Evolutionary conservation across 2,888 invertebrate genomes (phyloP).

Genomic region (Drosophila anomalata): DNA sequence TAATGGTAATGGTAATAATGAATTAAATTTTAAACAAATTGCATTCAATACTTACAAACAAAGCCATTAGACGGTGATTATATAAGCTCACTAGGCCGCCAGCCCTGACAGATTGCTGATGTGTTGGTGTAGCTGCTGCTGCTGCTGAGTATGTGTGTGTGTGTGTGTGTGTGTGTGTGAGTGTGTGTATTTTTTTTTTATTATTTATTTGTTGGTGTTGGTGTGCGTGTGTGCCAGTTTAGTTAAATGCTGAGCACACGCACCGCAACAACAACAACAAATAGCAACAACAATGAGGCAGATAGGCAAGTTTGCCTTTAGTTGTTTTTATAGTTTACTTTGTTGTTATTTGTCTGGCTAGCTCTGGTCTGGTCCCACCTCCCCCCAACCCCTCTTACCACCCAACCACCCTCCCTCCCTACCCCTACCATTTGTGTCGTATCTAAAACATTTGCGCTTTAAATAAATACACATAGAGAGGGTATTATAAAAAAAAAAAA

Average conservation of each 20-base stretch:
- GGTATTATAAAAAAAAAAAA: slow-evolving; percentile 72
- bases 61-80: slow-evolving; percentile 71
- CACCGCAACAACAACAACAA: slow-evolving; percentile 41
- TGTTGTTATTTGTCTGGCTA: slow-evolving; percentile 49
- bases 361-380: slow-evolving; percentile 22
- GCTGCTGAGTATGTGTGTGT: slow-evolving; percentile 31
- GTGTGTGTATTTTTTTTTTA: no score
- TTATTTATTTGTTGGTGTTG: slow-evolving; percentile 19
- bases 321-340: slow-evolving; percentile 59
- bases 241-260: slow-evolving; percentile 74
- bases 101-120: slow-evolving; percentile 29
- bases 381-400: slow-evolving; percentile 8
- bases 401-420: slow-evolving; percentile 7
- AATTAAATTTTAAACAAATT: slow-evolving; percentile 70
- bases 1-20: slow-evolving; percentile 25
- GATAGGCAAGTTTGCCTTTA: slow-evolving; percentile 75
- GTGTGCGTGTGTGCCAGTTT: slow-evolving; percentile 74
- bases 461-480: slow-evolving; percentile 73
- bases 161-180: slow-evolving; percentile 21
- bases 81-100: slow-evolving; percentile 61
- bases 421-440: slow-evolving; percentile 64
- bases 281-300: slow-evolving; percentile 42
- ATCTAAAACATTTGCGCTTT: slow-evolving; percentile 80
- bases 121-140: slow-evolving; percentile 14
- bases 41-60: slow-evolving; percentile 72